These are phyloP conservation scores for Lampris megalopsis DNA, from an alignment of 2,113 vertebrate species.

Conservation along the genomic window DNA sequence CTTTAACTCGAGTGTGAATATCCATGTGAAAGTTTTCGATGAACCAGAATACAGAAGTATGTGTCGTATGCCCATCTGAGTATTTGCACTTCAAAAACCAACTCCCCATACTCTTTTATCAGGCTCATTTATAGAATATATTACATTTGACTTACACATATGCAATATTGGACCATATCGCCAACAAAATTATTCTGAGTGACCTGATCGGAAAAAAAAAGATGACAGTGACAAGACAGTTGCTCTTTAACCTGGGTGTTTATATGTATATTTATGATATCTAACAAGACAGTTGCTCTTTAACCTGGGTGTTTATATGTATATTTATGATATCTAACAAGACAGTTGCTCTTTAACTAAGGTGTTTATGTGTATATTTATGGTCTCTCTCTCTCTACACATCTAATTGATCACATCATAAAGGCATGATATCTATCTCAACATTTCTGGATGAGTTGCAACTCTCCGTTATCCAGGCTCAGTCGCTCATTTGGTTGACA, in stretches of 20 bases:
- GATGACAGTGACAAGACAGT: not conserved
- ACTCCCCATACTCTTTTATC: no score
- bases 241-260: no score
- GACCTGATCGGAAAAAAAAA: no score
- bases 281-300: conserved; percentile 20
- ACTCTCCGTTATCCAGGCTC: conserved; percentile 27
- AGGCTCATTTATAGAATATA: no score
- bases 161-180: not conserved
- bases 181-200: conserved; percentile 14
- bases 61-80: not conserved
- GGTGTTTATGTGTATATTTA: conserved; percentile 46
- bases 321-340: conserved; percentile 13
- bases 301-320: conserved; percentile 47
- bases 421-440: conserved; percentile 21
- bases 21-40: not conserved
- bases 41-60: not conserved
- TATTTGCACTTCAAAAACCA: no score
- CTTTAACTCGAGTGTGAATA: not conserved
- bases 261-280: not conserved
- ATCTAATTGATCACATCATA: conserved; percentile 40
- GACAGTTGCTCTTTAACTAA: conserved; percentile 34
- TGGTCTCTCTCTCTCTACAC: no score
- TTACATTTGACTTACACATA: no score
- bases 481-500: conserved; percentile 71
- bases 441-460: conserved; percentile 2